Evolutionary conservation across 2,797 vertebrate species (phyloP).

Genomic region (Sebastes umbrosus): DNA sequence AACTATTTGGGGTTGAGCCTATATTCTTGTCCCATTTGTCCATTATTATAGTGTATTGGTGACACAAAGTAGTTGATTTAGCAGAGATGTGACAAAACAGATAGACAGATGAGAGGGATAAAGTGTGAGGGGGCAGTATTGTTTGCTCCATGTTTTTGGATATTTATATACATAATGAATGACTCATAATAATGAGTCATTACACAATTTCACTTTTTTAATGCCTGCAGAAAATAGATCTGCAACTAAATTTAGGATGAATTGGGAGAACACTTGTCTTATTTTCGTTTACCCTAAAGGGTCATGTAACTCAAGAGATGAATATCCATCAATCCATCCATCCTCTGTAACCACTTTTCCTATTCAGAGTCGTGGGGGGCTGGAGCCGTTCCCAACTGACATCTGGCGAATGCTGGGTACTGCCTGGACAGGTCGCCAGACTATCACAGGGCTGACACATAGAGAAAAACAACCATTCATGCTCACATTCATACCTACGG

Average conservation of each 20-base stretch:
- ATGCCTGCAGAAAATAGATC: not conserved
- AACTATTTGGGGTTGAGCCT: not conserved
- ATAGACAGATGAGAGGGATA: not conserved
- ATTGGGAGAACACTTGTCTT: not conserved
- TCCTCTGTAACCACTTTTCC: no score
- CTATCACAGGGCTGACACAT: no score
- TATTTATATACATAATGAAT: not conserved
- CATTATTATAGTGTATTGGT: not conserved
- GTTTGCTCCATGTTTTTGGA: not conserved
- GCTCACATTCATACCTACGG: no score
- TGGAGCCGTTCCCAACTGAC: no score
- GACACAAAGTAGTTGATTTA: not conserved
- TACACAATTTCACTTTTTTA: not conserved
- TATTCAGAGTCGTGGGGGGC: no score
- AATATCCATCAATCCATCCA: no score
- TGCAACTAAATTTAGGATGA: not conserved
- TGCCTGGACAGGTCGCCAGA: no score
- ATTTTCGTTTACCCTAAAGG: no score
- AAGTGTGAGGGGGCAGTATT: not conserved
- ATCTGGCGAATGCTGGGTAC: no score
- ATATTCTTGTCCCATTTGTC: not conserved
- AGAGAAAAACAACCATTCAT: no score
- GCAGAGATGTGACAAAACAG: not conserved
- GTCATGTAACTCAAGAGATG: no score
- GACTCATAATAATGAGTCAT: not conserved